Conservation (phyloP, 2,797 vertebrate species). For the Nothura maculosa region DNA sequence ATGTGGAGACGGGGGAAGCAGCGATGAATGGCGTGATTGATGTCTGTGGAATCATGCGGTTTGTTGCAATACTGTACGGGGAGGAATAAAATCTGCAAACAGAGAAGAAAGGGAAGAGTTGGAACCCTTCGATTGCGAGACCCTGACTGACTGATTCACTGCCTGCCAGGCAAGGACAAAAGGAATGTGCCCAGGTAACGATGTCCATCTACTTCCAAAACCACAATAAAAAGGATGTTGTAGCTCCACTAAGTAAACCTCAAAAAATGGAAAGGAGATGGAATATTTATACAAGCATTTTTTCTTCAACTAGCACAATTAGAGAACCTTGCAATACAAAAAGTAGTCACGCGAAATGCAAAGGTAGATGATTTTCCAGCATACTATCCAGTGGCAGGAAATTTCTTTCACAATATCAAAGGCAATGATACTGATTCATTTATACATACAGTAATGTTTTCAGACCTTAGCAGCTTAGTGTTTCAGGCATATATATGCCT, state of each 20-base stretch:
- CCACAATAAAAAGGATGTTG: conserved; percentile 21
- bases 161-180: conserved; percentile 19
- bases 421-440: conserved; percentile 46
- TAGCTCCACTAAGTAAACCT: conserved; percentile 31
- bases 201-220: conserved; percentile 35
- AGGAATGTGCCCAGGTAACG: conserved; percentile 22
- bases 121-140: conserved; percentile 48
- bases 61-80: conserved; percentile 98
- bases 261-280: conserved; percentile 41
- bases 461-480: conserved; percentile 29
- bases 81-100: conserved; percentile 95
- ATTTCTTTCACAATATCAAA: not conserved
- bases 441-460: not conserved
- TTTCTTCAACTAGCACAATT: conserved; percentile 52
- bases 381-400: conserved; percentile 19
- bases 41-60: conserved; percentile 99
- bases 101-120: conserved; percentile 80
- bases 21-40: conserved; percentile 98
- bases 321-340: conserved; percentile 14
- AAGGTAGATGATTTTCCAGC: conserved; percentile 59
- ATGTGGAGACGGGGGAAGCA: conserved; percentile 97
- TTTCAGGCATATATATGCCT: conserved; percentile 12
- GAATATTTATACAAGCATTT: conserved; percentile 59
- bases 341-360: conserved; percentile 63
- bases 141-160: conserved; percentile 28